Conservation (phyloP, 35 echinoderm and acorn worm genomes). For the Apostichopus parvimensis region DNA sequence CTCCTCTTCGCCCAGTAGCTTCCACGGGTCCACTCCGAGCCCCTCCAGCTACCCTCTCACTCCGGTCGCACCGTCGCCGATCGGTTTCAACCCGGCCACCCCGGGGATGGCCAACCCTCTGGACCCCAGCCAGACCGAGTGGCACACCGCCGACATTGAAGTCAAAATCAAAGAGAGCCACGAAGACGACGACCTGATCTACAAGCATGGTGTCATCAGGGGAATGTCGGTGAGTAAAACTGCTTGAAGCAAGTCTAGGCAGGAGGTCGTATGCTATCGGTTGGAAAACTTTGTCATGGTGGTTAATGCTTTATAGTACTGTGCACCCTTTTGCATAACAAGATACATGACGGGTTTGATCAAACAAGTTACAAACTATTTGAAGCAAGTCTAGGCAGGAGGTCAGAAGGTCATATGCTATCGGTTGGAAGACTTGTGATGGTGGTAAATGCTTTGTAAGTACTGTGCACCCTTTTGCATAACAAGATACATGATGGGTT, state of each 20-base stretch:
- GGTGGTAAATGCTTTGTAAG: too few relatives aligned
- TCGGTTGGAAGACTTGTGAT: too few relatives aligned
- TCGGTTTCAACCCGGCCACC: slow-evolving; percentile 94
- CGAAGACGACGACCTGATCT: slow-evolving; percentile 73
- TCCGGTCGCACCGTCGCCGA: slow-evolving; percentile 80
- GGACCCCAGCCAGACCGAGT: slow-evolving; percentile 69
- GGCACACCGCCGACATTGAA: slow-evolving; percentile 85
- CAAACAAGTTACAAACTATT: too few relatives aligned
- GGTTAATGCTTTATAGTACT: too few relatives aligned
- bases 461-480: too few relatives aligned
- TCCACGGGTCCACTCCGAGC: slow-evolving; percentile 84
- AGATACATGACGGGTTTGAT: too few relatives aligned
- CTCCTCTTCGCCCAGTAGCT: slow-evolving; percentile 65
- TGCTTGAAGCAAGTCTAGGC: neutral
- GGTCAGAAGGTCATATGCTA: too few relatives aligned
- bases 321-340: too few relatives aligned
- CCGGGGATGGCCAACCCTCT: slow-evolving; percentile 67
- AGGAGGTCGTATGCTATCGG: too few relatives aligned
- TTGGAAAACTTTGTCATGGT: too few relatives aligned
- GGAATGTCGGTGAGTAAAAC: slow-evolving; percentile 71
- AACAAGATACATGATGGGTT: too few relatives aligned
- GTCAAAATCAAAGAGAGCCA: slow-evolving; percentile 90
- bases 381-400: too few relatives aligned
- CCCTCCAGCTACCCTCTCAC: slow-evolving; percentile 83
- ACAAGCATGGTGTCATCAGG: slow-evolving; percentile 83